Evolutionary conservation across 2,888 invertebrate species (phyloP), one percentile per base, ranked within the genome.

Genomic region (Mylabris sibirica): DNA sequence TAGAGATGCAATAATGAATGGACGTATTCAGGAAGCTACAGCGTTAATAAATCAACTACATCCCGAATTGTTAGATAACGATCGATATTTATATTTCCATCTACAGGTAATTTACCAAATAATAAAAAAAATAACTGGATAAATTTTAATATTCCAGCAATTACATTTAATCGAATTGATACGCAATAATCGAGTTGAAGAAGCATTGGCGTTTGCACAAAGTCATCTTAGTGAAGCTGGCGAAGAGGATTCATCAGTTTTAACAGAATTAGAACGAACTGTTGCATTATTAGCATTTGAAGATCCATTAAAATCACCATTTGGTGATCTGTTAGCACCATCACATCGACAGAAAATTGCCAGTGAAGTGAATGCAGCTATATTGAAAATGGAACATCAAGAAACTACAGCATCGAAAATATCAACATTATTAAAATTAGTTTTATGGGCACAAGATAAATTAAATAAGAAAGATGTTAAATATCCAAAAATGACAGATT

Each of bases 281-380:
- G 87, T 99, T 65, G 98, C 99, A 0, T 86, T 99, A 65, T 85
- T 99, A 20, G 99, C 99, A 6, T 99, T 99, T 85, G 98, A 99
- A 71, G 96, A 98, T 81, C 98, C 99, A 0, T 92, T 95, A 76
- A 92, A 91, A 66, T 97, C 97, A 74, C 99, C 99, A 0, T 99
- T 98, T 86, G 94, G 96, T 20, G 97, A 99, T 84, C 88, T 99
- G 49, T 87, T 99, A 69, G 92, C 97, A 78, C 93, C 96, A 14
- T 94, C 97, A 12, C 98, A 99, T 81, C 89, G 98, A 79, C 98
- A 98, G 86, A 96, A 96, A 94, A 94, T 98, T 81, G 98, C 98
- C 24, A 97, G 97, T 87, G 98, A 98, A 87, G 88, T 99, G 20
- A 99, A 99, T 86, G 96, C 98, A 62, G 98, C 98, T n/a, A 97